Evolutionary conservation across 1,140 invertebrate species (phyloP).

Genomic region (Muscidifurax raptorellus): DNA sequence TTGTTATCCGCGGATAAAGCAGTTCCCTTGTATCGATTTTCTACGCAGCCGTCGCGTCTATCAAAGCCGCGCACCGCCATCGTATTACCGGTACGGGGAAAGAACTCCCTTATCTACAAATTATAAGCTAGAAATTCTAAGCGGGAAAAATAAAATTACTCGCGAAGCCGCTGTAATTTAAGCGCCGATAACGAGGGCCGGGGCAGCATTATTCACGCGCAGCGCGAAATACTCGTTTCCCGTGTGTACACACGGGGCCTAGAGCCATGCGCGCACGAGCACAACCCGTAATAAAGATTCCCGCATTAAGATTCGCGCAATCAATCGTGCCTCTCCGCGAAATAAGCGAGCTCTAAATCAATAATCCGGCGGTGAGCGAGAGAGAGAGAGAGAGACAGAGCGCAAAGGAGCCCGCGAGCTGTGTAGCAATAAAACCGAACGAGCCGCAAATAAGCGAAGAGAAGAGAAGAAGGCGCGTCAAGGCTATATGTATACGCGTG

Average conservation of each 20-base stretch:
- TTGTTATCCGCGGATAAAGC: conserved; percentile 67
- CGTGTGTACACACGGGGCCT: conserved; percentile 18
- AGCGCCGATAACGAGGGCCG: conserved; percentile 51
- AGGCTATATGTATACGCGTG: background rate
- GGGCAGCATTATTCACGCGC: conserved; percentile 25
- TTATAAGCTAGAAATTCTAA: background rate
- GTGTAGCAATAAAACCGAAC: background rate
- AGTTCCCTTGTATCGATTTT: conserved; percentile 53
- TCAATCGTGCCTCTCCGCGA: background rate
- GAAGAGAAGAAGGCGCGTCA: conserved; percentile 31
- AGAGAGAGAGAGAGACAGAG: no score
- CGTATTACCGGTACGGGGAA: no score
- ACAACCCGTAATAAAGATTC: conserved; percentile 45
- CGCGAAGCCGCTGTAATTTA: no score
- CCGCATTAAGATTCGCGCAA: conserved; percentile 41
- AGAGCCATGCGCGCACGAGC: conserved; percentile 39
- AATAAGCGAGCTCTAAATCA: conserved; percentile 49
- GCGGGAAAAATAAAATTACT: background rate
- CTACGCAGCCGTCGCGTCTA: no score
- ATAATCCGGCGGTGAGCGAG: conserved; percentile 20
- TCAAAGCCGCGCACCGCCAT: no score
- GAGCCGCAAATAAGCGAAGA: background rate
- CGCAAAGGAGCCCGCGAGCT: conserved; percentile 11
- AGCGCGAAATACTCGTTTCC: conserved; percentile 44
- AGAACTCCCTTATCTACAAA: conserved; percentile 14